These are phyloP conservation scores for Okamejei kenojei DNA, from an alignment of 2,797 vertebrate genomes.

Conservation along the genomic window DNA sequence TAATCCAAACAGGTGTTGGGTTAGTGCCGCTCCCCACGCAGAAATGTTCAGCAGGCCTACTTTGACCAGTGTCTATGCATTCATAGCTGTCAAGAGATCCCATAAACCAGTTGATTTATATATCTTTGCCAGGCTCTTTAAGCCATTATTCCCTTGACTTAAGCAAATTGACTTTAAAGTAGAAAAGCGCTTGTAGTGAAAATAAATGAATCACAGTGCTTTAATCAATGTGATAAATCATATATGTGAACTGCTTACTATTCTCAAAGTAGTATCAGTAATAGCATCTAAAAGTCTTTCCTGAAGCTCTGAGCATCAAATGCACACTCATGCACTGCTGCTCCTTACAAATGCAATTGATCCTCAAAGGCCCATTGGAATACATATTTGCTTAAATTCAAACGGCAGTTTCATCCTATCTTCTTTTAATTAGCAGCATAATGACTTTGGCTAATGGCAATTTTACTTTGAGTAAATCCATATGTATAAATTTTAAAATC, in stretches of 20 bases:
- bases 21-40: neutral
- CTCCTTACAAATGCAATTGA: neutral
- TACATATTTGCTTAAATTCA: neutral
- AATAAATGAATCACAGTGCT: slow-evolving; percentile 5
- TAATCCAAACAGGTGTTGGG: neutral
- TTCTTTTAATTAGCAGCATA: neutral
- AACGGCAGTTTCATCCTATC: neutral
- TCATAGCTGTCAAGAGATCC: neutral
- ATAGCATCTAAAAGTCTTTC: neutral
- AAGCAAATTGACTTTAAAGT: neutral
- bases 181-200: neutral
- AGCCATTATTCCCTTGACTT: neutral
- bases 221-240: slow-evolving; percentile 20
- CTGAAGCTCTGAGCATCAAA: neutral
- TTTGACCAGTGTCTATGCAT: neutral
- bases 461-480: neutral
- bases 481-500: neutral
- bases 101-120: neutral
- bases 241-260: neutral
- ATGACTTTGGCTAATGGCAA: neutral
- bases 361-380: neutral
- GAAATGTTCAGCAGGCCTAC: neutral
- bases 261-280: neutral
- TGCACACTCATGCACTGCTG: neutral
- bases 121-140: neutral